Evolutionary conservation across 2,888 invertebrate species (phyloP).

Genomic region (Meteorus colon): DNA sequence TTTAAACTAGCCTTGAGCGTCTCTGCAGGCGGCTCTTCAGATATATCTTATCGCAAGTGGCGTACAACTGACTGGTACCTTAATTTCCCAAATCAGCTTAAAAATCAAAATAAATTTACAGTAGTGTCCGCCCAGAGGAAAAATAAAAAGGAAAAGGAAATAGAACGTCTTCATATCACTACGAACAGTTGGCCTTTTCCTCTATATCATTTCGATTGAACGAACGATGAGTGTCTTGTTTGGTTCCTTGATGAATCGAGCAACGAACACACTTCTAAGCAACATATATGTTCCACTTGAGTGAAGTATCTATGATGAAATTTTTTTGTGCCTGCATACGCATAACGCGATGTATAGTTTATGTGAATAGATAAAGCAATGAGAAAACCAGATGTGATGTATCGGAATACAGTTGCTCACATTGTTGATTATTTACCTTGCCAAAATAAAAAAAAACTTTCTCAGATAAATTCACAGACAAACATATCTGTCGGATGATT

Average conservation of each 20-base stretch:
- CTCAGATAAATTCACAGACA: not conserved
- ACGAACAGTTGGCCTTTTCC: constrained; percentile 29
- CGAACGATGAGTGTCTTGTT: constrained; percentile 47
- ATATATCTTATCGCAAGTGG: constrained; percentile 51
- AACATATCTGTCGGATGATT: constrained; percentile 36
- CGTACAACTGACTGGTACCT: constrained; percentile 40
- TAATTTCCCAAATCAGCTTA: constrained; percentile 37
- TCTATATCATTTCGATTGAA: constrained; percentile 25
- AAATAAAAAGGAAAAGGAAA: constrained; percentile 18
- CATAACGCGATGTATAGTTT: constrained; percentile 10
- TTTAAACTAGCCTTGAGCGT: constrained; percentile 60
- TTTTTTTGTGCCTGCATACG: not conserved
- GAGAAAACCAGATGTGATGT: not conserved
- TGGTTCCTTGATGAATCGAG: constrained; percentile 43
- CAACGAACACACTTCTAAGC: constrained; percentile 29
- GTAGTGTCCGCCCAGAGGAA: constrained; percentile 34
- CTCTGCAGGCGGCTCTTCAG: constrained; percentile 44
- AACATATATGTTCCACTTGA: constrained; percentile 27
- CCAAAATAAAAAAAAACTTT: constrained; percentile 27
- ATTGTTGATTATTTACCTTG: constrained; percentile 13
- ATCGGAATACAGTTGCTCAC: constrained; percentile 7
- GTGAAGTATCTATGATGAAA: not conserved
- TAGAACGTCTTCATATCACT: constrained; percentile 26
- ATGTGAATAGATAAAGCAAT: constrained; percentile 9
- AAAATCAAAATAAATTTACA: constrained; percentile 37